Evolutionary conservation across 1,140 invertebrate species (phyloP), one percentile per base, ranked within the genome.

Genomic region (Notospermus geniculatus): DNA sequence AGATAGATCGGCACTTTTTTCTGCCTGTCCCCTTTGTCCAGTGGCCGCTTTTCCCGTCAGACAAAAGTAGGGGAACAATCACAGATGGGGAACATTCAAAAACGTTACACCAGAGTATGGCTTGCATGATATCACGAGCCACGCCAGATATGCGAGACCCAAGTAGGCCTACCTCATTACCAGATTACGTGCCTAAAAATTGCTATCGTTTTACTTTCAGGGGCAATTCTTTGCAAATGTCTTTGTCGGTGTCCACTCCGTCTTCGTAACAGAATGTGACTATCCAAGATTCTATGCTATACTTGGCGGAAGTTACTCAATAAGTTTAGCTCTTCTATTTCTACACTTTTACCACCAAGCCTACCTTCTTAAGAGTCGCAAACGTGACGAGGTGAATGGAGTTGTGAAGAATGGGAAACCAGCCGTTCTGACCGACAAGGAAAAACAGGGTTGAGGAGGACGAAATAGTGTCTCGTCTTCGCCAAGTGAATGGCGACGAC

Each of bases 311-410:
- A 86, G 91, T 79, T 93, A 95, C 79, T 92, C 91, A 15, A 86
- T 94, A 50, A 89, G 95, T 85, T 95, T 95, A 85, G 90, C 93
- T 84, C 89, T 93, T 84, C 85, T 95, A 15, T 96, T 95, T 84
- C 90, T 88, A 66, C 89, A 95, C 79, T 96, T 95, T 85, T 96
- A 95, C 85, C 88, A 90, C 79, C 84, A 88, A 57, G 89, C 90
- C 64, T 96, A 97, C 63, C 59, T 39, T 19, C 11, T 19, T 11
- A 43, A 43, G 19, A 43, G n/a, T n/a, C n/a, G n/a, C n/a, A n/a
- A n/a, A n/a, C n/a, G n/a, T n/a, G n/a, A n/a, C n/a, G n/a, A n/a
- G n/a, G n/a, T n/a, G n/a, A n/a, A n/a, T n/a, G n/a, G n/a, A n/a
- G n/a, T n/a, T n/a, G n/a, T n/a, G n/a, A n/a, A n/a, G n/a, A n/a